phyloP scores from a whole-genome alignment of 2,113 vertebrate genomes.

The Phycodurus eques region DNA sequence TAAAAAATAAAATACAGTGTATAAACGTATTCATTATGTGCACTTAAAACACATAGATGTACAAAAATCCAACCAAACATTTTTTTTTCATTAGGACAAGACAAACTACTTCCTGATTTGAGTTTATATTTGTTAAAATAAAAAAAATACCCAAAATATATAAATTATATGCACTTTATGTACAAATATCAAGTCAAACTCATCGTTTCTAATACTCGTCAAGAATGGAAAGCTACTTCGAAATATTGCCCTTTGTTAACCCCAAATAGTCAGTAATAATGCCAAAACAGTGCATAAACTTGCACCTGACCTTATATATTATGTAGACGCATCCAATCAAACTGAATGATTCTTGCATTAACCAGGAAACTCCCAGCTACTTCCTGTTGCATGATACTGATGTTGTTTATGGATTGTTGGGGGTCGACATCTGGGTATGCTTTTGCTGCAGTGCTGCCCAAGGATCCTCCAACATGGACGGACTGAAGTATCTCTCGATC shows the following conservation, averaged over 20 bases:
- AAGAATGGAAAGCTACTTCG: background rate
- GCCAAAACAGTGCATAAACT: background rate
- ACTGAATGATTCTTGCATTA: background rate
- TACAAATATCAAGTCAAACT: background rate
- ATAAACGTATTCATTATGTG: background rate
- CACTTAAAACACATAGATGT: background rate
- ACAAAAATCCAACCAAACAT: background rate
- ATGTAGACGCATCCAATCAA: background rate
- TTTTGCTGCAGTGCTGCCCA: conserved; percentile 3
- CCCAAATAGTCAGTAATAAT: background rate
- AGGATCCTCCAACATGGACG: conserved; percentile 11
- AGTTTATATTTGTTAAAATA: background rate
- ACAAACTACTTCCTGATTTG: background rate
- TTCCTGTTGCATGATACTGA: background rate
- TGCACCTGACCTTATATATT: background rate
- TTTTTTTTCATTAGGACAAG: background rate
- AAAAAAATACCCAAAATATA: background rate
- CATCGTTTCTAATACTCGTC: background rate
- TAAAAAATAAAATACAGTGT: background rate
- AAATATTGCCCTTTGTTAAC: background rate
- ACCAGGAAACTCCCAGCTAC: background rate
- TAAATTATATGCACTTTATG: background rate
- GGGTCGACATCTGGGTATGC: background rate
- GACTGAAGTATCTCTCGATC: conserved; percentile 5
- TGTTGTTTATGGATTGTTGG: background rate